Conservation (phyloP, 92 coral and sea anemone species). For the Palythoa heliodiscus region DNA sequence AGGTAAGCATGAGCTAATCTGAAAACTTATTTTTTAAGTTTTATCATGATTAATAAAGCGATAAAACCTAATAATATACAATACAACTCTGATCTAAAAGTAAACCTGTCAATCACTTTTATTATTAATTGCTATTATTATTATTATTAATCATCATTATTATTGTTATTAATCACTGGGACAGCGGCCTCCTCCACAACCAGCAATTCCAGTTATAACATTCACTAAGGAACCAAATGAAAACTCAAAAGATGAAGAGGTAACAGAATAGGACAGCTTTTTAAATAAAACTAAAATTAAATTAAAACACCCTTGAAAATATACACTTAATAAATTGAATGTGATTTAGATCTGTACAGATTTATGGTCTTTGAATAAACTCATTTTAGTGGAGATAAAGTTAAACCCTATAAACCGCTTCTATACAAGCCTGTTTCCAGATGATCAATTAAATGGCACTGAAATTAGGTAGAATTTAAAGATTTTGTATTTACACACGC, state of each 20-base stretch:
- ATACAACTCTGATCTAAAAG: neutral
- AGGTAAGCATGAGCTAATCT: neutral
- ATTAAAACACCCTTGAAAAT: neutral
- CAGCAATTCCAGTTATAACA: constrained; percentile 34
- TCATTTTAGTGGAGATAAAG: too few species aligned
- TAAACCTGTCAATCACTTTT: neutral
- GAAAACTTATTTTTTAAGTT: neutral
- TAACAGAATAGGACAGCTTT: neutral
- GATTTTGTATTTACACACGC: too few species aligned
- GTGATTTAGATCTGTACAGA: too few species aligned
- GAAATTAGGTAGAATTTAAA: too few species aligned
- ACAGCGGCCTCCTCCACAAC: constrained; percentile 8
- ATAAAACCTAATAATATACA: neutral
- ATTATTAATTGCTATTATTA: too few species aligned
- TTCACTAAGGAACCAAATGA: constrained; percentile 46
- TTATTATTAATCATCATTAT: too few species aligned
- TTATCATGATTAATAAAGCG: neutral
- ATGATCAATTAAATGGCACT: too few species aligned
- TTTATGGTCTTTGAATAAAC: too few species aligned
- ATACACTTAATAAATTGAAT: too few species aligned
- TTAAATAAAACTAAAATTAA: neutral
- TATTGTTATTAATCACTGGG: neutral
- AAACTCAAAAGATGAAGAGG: constrained; percentile 61
- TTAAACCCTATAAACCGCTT: too few species aligned
- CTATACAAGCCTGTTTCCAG: too few species aligned